Conservation (phyloP, 2,797 vertebrate species). For the Sebastes hubbsi region DNA sequence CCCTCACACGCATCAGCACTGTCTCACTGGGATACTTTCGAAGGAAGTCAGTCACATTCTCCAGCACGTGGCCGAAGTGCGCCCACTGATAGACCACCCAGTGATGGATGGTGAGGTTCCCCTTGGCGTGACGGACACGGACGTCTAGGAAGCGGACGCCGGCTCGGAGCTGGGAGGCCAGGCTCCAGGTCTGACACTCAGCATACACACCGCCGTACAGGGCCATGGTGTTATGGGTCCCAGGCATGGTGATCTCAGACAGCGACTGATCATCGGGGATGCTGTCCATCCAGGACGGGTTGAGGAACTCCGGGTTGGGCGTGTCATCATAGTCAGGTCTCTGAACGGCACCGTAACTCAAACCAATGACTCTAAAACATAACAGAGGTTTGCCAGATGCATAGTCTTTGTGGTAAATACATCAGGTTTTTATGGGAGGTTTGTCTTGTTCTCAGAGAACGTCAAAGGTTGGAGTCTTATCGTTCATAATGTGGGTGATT, state of each 20-base stretch:
- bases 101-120: constrained; percentile 86
- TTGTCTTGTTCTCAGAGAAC: background rate
- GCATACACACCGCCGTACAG: constrained; percentile 81
- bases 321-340: constrained; percentile 81
- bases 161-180: constrained; percentile 81
- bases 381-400: background rate
- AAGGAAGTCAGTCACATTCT: constrained; percentile 81
- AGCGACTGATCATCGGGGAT: constrained; percentile 80
- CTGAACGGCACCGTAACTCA: constrained; percentile 63
- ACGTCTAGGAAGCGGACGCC: constrained; percentile 88
- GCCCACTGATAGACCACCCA: constrained; percentile 86
- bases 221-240: constrained; percentile 90
- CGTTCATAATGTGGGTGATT: rapidly evolving
- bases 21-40: constrained; percentile 80
- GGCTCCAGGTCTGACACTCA: constrained; percentile 86
- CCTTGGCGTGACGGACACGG: constrained; percentile 79
- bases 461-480: too few relatives aligned
- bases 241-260: constrained; percentile 85
- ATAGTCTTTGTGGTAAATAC: background rate
- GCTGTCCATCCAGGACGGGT: constrained; percentile 85
- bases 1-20: constrained; percentile 87
- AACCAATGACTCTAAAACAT: constrained; percentile 49
- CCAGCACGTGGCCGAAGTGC: constrained; percentile 83
- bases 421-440: background rate
- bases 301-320: constrained; percentile 75